Evolutionary conservation across 2,888 invertebrate genomes (phyloP).

Genomic region (Eutolmus rufibarbis): DNA sequence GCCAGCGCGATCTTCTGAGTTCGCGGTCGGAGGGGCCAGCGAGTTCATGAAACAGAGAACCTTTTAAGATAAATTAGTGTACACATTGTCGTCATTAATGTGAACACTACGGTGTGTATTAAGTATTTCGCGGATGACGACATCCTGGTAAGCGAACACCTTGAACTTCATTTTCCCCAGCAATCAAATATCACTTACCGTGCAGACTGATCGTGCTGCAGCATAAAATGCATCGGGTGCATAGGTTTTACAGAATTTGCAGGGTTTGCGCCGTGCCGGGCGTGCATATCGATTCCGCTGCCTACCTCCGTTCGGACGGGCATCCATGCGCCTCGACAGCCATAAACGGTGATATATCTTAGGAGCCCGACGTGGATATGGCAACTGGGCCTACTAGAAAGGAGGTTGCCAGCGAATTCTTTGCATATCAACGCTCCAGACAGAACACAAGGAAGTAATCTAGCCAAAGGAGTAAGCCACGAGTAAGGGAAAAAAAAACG

Average conservation of each 20-base stretch:
- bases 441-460: slow-evolving; percentile 35
- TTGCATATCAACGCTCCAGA: slow-evolving; percentile 33
- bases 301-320: neutral
- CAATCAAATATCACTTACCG: slow-evolving; percentile 25
- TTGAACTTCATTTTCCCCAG: neutral
- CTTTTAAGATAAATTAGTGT: slow-evolving; percentile 27
- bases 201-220: slow-evolving; percentile 3
- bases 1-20: neutral
- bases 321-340: neutral
- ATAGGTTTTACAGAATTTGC: neutral
- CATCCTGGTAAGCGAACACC: neutral
- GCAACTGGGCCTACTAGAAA: slow-evolving; percentile 14
- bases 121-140: neutral
- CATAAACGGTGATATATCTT: slow-evolving; percentile 27
- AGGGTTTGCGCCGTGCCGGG: neutral
- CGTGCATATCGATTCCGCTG: neutral
- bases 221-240: neutral
- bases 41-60: neutral
- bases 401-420: slow-evolving; percentile 20
- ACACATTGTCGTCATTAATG: slow-evolving; percentile 29
- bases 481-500: neutral
- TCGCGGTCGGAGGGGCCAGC: neutral
- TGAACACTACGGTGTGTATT: neutral
- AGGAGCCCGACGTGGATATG: neutral
- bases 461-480: slow-evolving; percentile 26